Base-by-base conservation (phyloP, 2,113 vertebrate genomes). In the Dromaius novaehollandiae region DNA sequence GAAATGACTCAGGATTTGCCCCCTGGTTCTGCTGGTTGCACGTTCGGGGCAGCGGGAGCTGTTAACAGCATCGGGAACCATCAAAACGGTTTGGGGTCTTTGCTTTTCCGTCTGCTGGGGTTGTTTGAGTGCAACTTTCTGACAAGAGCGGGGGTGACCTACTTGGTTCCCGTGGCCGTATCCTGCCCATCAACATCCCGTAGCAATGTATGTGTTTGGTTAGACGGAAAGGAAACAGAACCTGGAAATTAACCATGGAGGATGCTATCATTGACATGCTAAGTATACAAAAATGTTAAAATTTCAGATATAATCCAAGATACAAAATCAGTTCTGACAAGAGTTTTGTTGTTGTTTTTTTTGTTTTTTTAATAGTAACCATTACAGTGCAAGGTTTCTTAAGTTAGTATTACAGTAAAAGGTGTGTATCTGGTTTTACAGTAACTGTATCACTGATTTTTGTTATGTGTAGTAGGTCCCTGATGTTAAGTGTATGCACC, bases 331-430 rank as follows among this genome's bases (percentile, higher is more conserved):
- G 98, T 98, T 98, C 97, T 95, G 96, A 96, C 97, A 97, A 97
- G 97, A 97, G 98, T 80, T 84, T 25, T 48, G 17, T 60, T 87
- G 73, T 46, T 78, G 73, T 60, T 50, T 81, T 51, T 77, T 93
- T 96, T 70, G 61, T 44, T 76, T 95, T 93, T 96, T 97, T 95
- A 97, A 97, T 96, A 97, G 96, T 82, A 98, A 97, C 98, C 98
- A 98, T 98, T 98, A 98, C 98, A 98, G 98, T 98, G 98, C 98
- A 98, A 98, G 98, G 98, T 98, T 98, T 98, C 97, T 6, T 96
- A 96, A 96, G 96, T 93, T 88, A 90, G 96, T 97, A 97, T 98
- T 98, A 98, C 98, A 98, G 98, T 98, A 98, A 97, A 98, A 97
- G 98, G 93, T 98, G 97, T 98, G 97, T 97, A 88, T 98, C 94